Percentiles rank a stretch among this genome's conserved stretches.
phyloP scores from a whole-genome alignment of 1,140 invertebrate genomes.

The Melipona quadrifasciata region DNA sequence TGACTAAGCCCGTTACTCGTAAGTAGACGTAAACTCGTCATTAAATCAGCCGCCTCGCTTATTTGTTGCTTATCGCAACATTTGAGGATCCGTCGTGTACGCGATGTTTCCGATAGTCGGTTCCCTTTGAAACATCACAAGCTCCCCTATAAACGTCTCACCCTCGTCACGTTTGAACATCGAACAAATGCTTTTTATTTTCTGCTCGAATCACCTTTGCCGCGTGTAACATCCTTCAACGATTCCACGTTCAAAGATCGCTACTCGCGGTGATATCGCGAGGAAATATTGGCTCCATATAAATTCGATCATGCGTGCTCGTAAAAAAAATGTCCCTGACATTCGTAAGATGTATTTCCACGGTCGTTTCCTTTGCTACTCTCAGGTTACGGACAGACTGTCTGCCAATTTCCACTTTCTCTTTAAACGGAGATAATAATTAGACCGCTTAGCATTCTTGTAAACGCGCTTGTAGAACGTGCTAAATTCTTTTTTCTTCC shows the following conservation, averaged over 20 bases:
- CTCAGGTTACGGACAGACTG: no score
- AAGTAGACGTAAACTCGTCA: background rate
- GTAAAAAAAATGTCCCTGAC: background rate
- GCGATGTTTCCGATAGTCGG: background rate
- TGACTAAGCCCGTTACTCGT: background rate
- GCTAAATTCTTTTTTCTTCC: no score
- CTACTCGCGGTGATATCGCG: background rate
- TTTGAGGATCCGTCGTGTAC: background rate
- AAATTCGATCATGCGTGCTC: background rate
- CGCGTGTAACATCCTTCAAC: background rate
- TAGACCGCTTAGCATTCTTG: no score
- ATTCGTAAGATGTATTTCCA: background rate
- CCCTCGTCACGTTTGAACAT: background rate
- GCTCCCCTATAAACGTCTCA: background rate
- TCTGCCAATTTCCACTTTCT: no score
- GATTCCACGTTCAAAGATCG: background rate
- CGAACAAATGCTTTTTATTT: constrained; percentile 40
- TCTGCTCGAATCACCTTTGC: constrained; percentile 15
- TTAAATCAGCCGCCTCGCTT: background rate
- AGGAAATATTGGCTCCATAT: background rate
- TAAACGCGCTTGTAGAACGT: no score
- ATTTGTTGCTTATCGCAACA: background rate
- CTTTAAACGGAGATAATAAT: no score
- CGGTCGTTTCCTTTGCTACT: no score
- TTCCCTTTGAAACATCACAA: background rate